Evolutionary conservation across 2,113 vertebrate genomes (phyloP).

Genomic region (Harpagus bidentatus): DNA sequence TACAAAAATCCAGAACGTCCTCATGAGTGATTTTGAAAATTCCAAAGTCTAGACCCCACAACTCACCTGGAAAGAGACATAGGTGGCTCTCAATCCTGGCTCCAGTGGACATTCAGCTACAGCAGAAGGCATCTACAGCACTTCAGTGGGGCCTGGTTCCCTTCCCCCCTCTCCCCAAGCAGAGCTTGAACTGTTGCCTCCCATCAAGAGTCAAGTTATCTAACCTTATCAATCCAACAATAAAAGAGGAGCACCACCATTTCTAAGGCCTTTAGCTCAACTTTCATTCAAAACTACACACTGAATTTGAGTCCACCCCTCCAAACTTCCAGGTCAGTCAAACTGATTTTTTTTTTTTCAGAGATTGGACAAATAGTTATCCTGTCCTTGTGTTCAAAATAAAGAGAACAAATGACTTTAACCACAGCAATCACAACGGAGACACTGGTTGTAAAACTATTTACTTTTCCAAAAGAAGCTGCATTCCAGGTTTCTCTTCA

Average conservation of each 20-base stretch:
- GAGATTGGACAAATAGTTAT: background rate
- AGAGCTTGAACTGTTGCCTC: background rate
- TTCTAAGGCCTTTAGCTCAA: background rate
- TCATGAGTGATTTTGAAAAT: background rate
- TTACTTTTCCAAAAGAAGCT: background rate
- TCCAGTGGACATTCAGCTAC: background rate
- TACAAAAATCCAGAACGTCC: background rate
- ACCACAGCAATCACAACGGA: background rate
- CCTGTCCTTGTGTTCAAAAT: background rate
- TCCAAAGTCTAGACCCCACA: background rate
- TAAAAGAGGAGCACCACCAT: background rate
- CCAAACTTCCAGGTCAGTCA: background rate
- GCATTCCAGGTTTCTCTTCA: background rate
- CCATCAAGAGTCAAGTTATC: background rate
- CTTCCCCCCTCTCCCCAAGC: background rate
- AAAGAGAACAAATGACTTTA: background rate
- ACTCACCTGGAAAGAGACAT: background rate
- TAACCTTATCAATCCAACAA: fast-evolving
- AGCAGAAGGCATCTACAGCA: background rate
- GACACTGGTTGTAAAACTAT: background rate
- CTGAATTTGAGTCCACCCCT: background rate
- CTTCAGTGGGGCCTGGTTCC: background rate
- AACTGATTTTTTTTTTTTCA: background rate
- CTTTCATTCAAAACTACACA: background rate
- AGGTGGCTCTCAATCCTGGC: background rate